A percentile compares a stretch with the other conserved stretches of the same genome.
Conservation (phyloP, 2,113 vertebrate genomes). For the Orientallactaga bullata region DNA sequence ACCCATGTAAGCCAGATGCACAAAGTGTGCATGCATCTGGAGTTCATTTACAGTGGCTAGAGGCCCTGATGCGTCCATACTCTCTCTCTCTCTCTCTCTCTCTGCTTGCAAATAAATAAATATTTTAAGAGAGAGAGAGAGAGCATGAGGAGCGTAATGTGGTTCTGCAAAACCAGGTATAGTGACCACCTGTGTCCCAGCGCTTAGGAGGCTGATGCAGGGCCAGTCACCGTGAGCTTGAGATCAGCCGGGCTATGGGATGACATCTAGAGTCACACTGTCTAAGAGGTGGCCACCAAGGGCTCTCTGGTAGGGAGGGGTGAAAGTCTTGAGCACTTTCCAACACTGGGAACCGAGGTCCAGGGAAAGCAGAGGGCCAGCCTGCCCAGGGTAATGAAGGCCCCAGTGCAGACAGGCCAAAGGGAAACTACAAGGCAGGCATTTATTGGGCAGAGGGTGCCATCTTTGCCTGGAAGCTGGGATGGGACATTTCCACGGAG, state of each 20-base stretch:
- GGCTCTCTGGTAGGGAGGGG: not conserved
- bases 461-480: not conserved
- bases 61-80: too few relatives aligned
- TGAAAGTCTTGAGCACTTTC: not conserved
- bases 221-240: not conserved
- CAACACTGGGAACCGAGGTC: not conserved
- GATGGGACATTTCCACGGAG: not conserved
- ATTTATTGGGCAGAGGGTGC: fast-evolving
- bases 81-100: too few relatives aligned
- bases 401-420: not conserved
- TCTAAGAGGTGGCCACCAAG: too few relatives aligned
- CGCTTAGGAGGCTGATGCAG: not conserved
- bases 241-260: not conserved
- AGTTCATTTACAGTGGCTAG: too few relatives aligned
- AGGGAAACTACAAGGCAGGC: not conserved
- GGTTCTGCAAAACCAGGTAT: not conserved
- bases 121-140: too few relatives aligned
- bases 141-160: not conserved
- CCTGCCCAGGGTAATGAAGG: not conserved
- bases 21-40: too few relatives aligned
- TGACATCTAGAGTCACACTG: not conserved
- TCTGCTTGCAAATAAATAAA: too few relatives aligned
- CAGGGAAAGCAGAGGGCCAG: not conserved
- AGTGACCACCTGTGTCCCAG: not conserved
- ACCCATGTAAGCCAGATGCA: too few relatives aligned